Evolutionary conservation across 2,888 invertebrate genomes (phyloP), one percentile per base, ranked within the genome.

Genomic region (Argyresthia goedartella): DNA sequence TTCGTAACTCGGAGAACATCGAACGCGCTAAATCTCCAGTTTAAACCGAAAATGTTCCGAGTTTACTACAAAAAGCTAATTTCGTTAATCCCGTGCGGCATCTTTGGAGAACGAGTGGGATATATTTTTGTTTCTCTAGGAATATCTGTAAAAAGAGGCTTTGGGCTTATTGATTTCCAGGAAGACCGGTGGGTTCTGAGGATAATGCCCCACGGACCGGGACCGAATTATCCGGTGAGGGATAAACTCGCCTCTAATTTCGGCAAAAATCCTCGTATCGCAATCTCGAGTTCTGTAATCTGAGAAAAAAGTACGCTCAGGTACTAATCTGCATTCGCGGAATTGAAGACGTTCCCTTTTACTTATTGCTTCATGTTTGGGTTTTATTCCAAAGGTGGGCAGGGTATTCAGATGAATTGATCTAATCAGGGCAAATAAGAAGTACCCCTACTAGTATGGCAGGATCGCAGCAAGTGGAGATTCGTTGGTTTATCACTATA

Each of bases 231-330:
- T 76, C 72, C 77, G 78, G 60, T 73, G 73, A 79, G 67, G 84
- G 80, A 82, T 84, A 78, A 82, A 82, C 76, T 73, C 72, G 71
- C 71, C 71, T 78, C 71, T 75, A 73, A 78, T 81, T 82, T 81
- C 69, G 69, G 62, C 64, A 67, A 67, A 76, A 25, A 25, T 25
- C 3, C 25, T 25, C 73, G 69, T 69, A 71, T 70, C 65, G 62
- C 66, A 71, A 76, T 75, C 71, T 59, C 61, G 55, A 61, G 59
- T 60, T 62, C 60, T 55, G 61, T 61, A 64, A 63, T 60, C 61
- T 59, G 69, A 72, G 72, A 72, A 68, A 67, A 68, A 65, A 69
- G 70, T 79, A 79, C 77, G 75, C 10, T 10, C 50, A 48, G 53
- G 48, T 50, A 51, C 44, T 15, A 36, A 46, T 33, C 46, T 15